Evolutionary conservation across 2,797 vertebrate genomes (phyloP), one percentile per base, ranked within the genome.

Genomic region (Megalops cyprinoides): DNA sequence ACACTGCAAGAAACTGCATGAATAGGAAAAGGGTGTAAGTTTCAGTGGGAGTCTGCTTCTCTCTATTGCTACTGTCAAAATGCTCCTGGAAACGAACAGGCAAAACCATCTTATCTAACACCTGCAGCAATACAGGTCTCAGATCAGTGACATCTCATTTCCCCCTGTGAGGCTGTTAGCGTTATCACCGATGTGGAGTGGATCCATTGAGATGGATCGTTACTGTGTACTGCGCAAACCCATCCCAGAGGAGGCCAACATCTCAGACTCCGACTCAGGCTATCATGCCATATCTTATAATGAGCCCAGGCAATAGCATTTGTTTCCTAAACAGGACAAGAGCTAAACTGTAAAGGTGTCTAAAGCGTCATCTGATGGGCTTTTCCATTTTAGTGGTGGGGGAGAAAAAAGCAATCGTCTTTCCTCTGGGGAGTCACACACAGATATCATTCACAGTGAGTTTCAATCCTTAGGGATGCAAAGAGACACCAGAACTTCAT

Each of bases 311-410:
- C 53, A 55, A 74, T 42, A 73, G 69, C 53, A 71, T 74, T 77
- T 78, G 65, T 78, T 78, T 78, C 78, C 55, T 78, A 74, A 77
- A 78, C 74, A 78, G 76, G 51, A 78, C 81, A 78, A 62, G 74
- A 78, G 62, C 53, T 49, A 71, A 60, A 78, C 76, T 78, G 78
- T 44, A 74, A 31, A 82, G 67, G 42, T 78, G 56, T 42, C 56
- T 78, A 73, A 73, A 74, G 20, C 23, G n/a, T n/a, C 28, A 71
- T 7, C 48, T 78, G 46, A 48, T 74, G 55, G 42, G 51, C 58
- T 58, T 53, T 74, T 82, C 81, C 67, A 82, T 65, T 74, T 77
- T 71, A 73, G 62, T 46, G 58, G 53, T 48, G 48, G 53, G n/a
- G 25, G 34, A 37, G 53, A 74, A 78, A 73, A 78, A 49, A 18